Base-by-base conservation (phyloP, 2,113 vertebrate species). In the Myrmophylax atrothorax region DNA sequence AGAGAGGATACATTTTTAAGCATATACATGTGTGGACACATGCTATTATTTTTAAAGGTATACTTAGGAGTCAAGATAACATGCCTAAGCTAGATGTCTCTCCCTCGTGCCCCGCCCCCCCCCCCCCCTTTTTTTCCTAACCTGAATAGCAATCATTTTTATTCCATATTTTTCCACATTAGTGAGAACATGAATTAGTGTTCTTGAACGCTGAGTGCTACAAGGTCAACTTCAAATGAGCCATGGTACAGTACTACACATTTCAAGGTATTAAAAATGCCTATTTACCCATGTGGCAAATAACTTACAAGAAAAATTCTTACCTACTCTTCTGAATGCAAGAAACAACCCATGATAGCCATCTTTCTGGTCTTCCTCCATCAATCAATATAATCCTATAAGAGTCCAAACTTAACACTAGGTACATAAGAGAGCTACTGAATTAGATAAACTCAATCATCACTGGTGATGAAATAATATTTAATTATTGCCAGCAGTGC, bases 401-500 rank as follows among this genome's bases (percentile, higher is more conserved):
- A 96, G 68, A 85, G 94, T 91, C 95, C 78, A 90, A 95, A 97
- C 96, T 97, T 97, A 94, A 78, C 94, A 90, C 84, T 93, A 95
- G 92, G 96, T 97, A 95, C 72, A 84, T 92, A 96, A 95, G 81
- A 92, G 91, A 97, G 94, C 92, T 87, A 94, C 87, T 95, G 91
- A 96, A 95, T 97, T 96, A 97, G 93, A 94, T 90, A 84, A 97
- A 97, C 93, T 96, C 78, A 95, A 73, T 97, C 96, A 96, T 94
- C 96, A 87, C 86, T 93, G 76, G 94, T 96, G 97, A 97, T 98
- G 91, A 97, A 98, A 98, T 97, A 97, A 96, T 97, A 97, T 96
- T 98, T 98, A 97, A 98, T 98, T 98, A 97, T 94, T 96, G 97
- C 97, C 97, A 98, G 94, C 84, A 97, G 53, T 59, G 56, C 76